Evolutionary conservation across 2,888 invertebrate genomes (phyloP), one percentile per base, ranked within the genome.

Genomic region (Leucozona laternaria): DNA sequence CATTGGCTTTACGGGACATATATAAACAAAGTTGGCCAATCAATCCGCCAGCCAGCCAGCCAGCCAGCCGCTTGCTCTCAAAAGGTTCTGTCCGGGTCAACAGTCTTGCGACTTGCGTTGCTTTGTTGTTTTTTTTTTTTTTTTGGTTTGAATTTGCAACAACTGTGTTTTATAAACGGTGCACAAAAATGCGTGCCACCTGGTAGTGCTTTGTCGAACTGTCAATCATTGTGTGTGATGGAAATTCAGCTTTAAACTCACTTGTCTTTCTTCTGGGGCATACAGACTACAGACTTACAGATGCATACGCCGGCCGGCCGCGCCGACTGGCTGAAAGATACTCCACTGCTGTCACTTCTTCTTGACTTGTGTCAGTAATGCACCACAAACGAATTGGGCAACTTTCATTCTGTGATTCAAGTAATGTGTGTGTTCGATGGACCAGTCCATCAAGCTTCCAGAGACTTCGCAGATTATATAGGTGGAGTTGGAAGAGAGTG

Each of bases 181-280:
- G 55, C 60, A 78, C 66, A 78, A 78, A 82, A 79, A 82, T 86
- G 86, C 86, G 86, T 86, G 70, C 86, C 86, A 82, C 82, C 86
- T 86, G 82, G 86, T 57, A 62, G 81, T 78, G 85, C 71, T 82
- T 86, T 86, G 86, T 86, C 86, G 79, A 86, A 82, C 82, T 86
- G 86, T 68, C 86, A 86, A 86, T 86, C 86, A 85, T 48, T 58
- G 66, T 78, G 71, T 55, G 77, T 72, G 81, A 81, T 85, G 85
- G 81, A 77, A 85, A 80, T 72, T 85, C 72, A 80, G 68, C 80
- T 85, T 50, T 25, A 73, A 72, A 77, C 66, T 80, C 80, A 85
- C 80, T 81, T 85, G 81, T 85, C 70, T 73, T 40, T 83, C 64
- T 73, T 53, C 28, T 70, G 55, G 25, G 50, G 43, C 20, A 34